phyloP scores from a whole-genome alignment of 1,140 invertebrate genomes.

The Apis florea region DNA sequence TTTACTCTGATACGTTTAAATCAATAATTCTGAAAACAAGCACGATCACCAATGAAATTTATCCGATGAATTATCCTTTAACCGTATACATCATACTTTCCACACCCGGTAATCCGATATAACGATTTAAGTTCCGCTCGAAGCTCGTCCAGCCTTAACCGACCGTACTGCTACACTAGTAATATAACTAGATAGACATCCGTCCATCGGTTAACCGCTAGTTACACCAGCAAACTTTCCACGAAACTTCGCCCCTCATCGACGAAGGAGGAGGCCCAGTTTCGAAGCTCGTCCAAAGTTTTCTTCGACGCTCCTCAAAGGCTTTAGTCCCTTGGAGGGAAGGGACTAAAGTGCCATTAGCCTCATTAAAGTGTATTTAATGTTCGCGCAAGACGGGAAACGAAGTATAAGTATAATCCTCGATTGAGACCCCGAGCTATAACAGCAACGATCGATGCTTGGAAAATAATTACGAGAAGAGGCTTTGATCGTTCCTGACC shows the following conservation, averaged over 20 bases:
- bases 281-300: conserved; percentile 15
- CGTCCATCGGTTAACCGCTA: conserved; percentile 34
- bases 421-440: conserved; percentile 29
- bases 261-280: background rate
- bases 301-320: conserved; percentile 47
- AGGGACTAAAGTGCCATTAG: conserved; percentile 64
- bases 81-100: background rate
- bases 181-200: conserved; percentile 26
- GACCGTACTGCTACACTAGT: background rate
- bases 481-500: conserved; percentile 26
- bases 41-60: background rate
- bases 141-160: conserved; percentile 17
- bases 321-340: conserved; percentile 16
- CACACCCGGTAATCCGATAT: conserved; percentile 25
- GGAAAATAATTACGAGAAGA: conserved; percentile 48
- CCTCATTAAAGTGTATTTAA: conserved; percentile 64
- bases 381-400: conserved; percentile 29
- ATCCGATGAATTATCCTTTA: background rate
- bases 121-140: conserved; percentile 25
- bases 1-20: background rate
- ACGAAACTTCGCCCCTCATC: background rate
- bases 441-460: conserved; percentile 16
- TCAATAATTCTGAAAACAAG: background rate
- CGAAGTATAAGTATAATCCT: conserved; percentile 46
- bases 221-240: conserved; percentile 20